Percentiles rank a stretch among this genome's conserved stretches.
Evolutionary conservation across 1,140 invertebrate genomes (phyloP).

Genomic region (Limonius californicus): DNA sequence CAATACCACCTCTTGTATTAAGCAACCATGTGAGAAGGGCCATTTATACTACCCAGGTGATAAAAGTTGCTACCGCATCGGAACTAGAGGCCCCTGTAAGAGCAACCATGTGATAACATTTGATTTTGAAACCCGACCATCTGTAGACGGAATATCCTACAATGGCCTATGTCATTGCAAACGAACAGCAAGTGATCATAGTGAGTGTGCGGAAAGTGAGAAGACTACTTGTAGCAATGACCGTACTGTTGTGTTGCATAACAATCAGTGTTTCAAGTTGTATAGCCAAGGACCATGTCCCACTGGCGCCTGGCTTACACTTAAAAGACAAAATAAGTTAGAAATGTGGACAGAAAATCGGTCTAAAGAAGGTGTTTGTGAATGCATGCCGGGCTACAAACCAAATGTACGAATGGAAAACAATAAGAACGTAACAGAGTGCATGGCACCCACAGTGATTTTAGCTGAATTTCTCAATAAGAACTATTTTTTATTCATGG

Average conservation of each 20-base stretch:
- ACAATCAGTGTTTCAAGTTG: constrained; percentile 64
- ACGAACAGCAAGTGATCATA: constrained; percentile 37
- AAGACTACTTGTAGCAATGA: constrained; percentile 51
- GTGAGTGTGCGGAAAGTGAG: constrained; percentile 24
- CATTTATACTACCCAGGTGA: constrained; percentile 69
- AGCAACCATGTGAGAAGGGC: constrained; percentile 66
- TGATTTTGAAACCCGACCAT: constrained; percentile 69
- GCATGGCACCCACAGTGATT: constrained; percentile 51
- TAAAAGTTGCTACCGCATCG: constrained; percentile 70
- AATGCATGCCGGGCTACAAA: constrained; percentile 67
- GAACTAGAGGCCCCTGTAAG: constrained; percentile 66
- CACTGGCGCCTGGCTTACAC: constrained; percentile 68
- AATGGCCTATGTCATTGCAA: constrained; percentile 73
- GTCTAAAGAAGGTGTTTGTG: constrained; percentile 55
- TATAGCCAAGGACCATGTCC: constrained; percentile 71
- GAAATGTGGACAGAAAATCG: constrained; percentile 40
- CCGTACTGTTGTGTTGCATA: constrained; percentile 58
- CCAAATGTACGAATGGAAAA: constrained; percentile 40
- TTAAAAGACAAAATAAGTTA: constrained; percentile 45
- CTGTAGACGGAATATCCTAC: constrained; percentile 74
- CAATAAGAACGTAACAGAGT: constrained; percentile 34
- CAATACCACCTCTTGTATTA: constrained; percentile 56
- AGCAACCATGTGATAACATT: constrained; percentile 68
- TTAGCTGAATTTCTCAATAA: constrained; percentile 55
- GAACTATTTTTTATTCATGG: constrained; percentile 28